Evolutionary conservation across 2,113 vertebrate species (phyloP).

Genomic region (Columba janthina): DNA sequence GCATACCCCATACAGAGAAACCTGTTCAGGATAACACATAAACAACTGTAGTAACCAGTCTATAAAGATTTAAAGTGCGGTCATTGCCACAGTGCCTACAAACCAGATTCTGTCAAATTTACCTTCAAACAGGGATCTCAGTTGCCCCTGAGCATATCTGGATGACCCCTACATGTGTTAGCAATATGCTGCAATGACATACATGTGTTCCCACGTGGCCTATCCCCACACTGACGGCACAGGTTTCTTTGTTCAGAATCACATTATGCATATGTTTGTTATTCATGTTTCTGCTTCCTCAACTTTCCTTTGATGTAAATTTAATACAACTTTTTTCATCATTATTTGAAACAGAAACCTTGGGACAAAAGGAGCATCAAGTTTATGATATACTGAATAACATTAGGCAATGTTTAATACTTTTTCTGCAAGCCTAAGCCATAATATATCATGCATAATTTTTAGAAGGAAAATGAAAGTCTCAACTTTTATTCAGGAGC

Average conservation of each 20-base stretch:
- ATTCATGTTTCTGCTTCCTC: slow-evolving; percentile 10
- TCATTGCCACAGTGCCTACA: neutral
- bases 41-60: neutral
- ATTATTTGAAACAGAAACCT: slow-evolving; percentile 40
- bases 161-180: neutral
- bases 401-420: neutral
- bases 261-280: slow-evolving; percentile 28
- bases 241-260: slow-evolving; percentile 49
- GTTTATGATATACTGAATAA: neutral
- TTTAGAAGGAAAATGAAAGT: neutral
- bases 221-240: neutral
- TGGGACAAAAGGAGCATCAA: neutral
- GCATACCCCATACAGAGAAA: neutral
- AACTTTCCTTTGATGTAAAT: slow-evolving; percentile 46
- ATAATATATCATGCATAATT: neutral
- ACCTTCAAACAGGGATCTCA: neutral
- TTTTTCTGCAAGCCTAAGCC: neutral
- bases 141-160: neutral
- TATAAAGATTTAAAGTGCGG: neutral
- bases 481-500: neutral
- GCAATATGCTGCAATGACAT: slow-evolving; percentile 6
- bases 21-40: neutral
- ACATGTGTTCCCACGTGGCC: neutral
- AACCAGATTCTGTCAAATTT: neutral
- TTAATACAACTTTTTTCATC: neutral